Evolutionary conservation across 2,113 vertebrate species (phyloP).

Genomic region (Erythrocercus mccallii): DNA sequence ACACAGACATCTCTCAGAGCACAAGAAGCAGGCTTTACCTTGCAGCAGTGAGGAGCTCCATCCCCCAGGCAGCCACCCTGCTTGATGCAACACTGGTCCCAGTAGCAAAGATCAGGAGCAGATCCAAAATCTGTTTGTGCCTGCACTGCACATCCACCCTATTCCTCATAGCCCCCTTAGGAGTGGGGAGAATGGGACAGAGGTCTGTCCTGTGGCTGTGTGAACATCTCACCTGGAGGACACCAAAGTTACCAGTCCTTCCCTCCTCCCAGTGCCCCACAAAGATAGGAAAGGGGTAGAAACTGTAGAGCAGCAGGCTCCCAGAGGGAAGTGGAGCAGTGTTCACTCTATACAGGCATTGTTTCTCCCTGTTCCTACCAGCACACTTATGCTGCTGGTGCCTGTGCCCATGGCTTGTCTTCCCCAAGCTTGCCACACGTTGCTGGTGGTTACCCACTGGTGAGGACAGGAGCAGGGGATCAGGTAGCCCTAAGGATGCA

Average conservation of each 20-base stretch:
- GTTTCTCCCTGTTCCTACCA: neutral
- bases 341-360: neutral
- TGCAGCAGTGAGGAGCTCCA: neutral
- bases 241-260: neutral
- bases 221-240: neutral
- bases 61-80: neutral
- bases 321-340: neutral
- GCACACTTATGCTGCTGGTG: neutral
- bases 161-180: neutral
- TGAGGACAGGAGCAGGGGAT: neutral
- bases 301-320: neutral
- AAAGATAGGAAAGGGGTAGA: neutral
- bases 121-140: neutral
- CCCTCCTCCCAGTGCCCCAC: neutral
- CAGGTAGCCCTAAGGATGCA: fast-evolving
- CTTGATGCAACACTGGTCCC: neutral
- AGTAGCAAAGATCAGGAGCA: neutral
- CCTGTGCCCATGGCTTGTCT: neutral
- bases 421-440: neutral
- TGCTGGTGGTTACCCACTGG: neutral
- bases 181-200: neutral
- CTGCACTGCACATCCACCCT: neutral
- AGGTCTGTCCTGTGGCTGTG: neutral
- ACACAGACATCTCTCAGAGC: neutral
- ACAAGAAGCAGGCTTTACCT: neutral